A percentile compares a stretch with the other conserved stretches of the same genome.
Conservation (phyloP, 1,140 invertebrate genomes). For the Oncopodura yosiiana region DNA sequence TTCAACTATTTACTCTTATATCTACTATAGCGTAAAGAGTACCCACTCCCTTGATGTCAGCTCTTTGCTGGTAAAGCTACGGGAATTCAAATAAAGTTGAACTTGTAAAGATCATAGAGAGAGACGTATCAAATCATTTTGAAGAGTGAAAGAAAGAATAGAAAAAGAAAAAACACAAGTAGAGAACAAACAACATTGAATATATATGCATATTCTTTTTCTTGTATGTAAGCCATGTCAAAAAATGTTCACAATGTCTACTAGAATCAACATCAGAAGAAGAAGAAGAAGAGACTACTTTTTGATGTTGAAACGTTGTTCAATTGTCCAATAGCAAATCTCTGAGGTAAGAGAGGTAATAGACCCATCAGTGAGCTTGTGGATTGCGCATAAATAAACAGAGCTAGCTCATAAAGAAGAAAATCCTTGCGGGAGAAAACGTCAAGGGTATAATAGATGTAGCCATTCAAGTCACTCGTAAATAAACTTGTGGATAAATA, state of each 20-base stretch:
- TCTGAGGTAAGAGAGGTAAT: conserved; percentile 5
- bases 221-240: too few relatives aligned
- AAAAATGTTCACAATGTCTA: too few relatives aligned
- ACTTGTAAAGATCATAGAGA: not conserved
- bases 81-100: not conserved
- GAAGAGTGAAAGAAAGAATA: too few relatives aligned
- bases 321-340: conserved; percentile 9
- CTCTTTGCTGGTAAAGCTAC: not conserved
- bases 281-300: too few relatives aligned
- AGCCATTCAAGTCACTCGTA: conserved; percentile 17
- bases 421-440: conserved; percentile 9
- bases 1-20: too few relatives aligned
- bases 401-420: conserved; percentile 13
- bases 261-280: too few relatives aligned
- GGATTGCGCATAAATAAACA: conserved; percentile 15
- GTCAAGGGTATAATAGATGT: conserved; percentile 19
- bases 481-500: conserved; percentile 20
- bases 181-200: too few relatives aligned
- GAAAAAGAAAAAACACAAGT: too few relatives aligned
- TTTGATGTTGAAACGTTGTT: too few relatives aligned
- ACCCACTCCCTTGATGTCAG: not conserved
- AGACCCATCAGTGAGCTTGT: conserved; percentile 11
- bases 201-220: too few relatives aligned
- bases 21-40: not conserved
- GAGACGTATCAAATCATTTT: not conserved